phyloP scores from a whole-genome alignment of 2,797 vertebrate species.

The Galago senegalensis region DNA sequence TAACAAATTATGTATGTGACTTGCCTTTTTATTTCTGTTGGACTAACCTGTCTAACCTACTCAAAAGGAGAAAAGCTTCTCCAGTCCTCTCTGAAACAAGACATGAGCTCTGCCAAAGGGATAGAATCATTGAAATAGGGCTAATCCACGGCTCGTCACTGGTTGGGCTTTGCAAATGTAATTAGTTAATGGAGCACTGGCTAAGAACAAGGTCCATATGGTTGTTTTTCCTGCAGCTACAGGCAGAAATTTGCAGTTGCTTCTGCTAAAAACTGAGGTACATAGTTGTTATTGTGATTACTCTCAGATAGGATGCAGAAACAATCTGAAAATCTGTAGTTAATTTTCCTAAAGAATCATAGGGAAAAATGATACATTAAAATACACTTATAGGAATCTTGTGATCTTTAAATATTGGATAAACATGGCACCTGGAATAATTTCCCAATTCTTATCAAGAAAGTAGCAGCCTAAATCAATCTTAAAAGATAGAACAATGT shows the following conservation, averaged over 20 bases:
- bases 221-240: slow-evolving; percentile 70
- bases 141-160: slow-evolving; percentile 63
- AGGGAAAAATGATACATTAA: neutral
- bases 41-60: neutral
- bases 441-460: slow-evolving; percentile 40
- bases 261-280: slow-evolving; percentile 58
- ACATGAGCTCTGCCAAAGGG: slow-evolving; percentile 55
- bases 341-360: slow-evolving; percentile 48
- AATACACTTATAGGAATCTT: neutral
- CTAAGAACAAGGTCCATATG: slow-evolving; percentile 80
- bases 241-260: slow-evolving; percentile 59
- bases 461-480: neutral
- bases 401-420: neutral
- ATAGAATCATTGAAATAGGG: slow-evolving; percentile 69
- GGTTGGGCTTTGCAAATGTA: slow-evolving; percentile 79
- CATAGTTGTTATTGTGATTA: slow-evolving; percentile 28
- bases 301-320: slow-evolving; percentile 9
- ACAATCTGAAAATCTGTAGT: slow-evolving; percentile 17
- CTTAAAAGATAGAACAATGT: slow-evolving; percentile 5
- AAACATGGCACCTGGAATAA: neutral
- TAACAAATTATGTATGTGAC: neutral
- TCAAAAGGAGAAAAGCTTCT: slow-evolving; percentile 32
- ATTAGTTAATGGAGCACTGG: slow-evolving; percentile 81
- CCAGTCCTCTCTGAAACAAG: neutral
- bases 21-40: neutral